These are phyloP conservation scores for Ifrita kowaldi DNA, from an alignment of 2,113 vertebrate genomes.

Conservation along the genomic window DNA sequence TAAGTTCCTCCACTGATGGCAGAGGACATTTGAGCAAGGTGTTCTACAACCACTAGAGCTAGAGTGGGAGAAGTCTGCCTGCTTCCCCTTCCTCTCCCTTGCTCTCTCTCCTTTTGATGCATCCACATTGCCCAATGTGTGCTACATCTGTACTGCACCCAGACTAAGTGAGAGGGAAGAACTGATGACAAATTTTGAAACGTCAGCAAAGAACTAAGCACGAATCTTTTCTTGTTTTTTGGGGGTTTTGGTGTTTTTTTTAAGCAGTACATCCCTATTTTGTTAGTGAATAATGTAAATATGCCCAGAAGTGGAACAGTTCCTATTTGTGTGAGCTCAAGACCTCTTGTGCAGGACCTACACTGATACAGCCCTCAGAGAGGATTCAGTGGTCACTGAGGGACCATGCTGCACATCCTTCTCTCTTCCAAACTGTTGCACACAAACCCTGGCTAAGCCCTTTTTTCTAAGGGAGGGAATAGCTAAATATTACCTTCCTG, in stretches of 20 bases:
- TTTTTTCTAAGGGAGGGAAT: neutral
- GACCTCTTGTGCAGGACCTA: neutral
- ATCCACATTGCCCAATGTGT: neutral
- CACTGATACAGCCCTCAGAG: neutral
- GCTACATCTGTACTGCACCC: neutral
- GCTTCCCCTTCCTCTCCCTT: neutral
- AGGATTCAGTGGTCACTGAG: neutral
- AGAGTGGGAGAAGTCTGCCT: neutral
- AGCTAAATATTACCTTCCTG: neutral
- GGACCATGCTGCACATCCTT: neutral
- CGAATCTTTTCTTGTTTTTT: rapidly evolving
- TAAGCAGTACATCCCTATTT: neutral
- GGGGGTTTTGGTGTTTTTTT: neutral
- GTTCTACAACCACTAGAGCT: neutral
- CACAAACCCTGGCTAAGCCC: neutral
- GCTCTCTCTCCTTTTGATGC: neutral
- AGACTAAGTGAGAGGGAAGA: neutral
- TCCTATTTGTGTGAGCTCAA: rapidly evolving
- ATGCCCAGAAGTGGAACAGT: neutral
- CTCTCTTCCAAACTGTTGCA: neutral
- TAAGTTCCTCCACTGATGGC: neutral
- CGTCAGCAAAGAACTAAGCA: neutral
- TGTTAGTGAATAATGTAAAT: neutral
- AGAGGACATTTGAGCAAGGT: neutral
- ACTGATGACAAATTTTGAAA: neutral